phyloP scores from a whole-genome alignment of 1,140 invertebrate genomes.

The Euschistus heros region DNA sequence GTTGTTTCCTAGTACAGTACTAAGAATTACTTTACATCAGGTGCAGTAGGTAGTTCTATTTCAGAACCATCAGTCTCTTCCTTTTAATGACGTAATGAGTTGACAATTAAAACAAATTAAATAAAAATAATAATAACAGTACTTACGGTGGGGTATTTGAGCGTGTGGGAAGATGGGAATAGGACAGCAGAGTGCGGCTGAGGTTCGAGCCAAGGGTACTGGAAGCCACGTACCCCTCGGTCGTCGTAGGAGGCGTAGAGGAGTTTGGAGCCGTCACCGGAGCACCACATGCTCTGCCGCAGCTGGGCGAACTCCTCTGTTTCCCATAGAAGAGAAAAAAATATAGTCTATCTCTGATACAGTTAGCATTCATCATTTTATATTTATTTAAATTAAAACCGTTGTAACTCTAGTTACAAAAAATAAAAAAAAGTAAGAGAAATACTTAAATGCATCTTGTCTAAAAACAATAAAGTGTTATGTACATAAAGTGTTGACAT shows the following conservation, averaged over 20 bases:
- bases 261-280: constrained; percentile 63
- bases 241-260: constrained; percentile 84
- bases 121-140: not conserved
- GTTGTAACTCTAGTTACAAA: too few species aligned
- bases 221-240: constrained; percentile 58
- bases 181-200: constrained; percentile 35
- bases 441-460: too few species aligned
- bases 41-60: too few species aligned
- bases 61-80: too few species aligned
- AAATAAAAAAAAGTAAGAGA: too few species aligned
- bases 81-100: too few species aligned
- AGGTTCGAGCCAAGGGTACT: constrained; percentile 56
- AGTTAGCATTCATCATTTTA: too few species aligned
- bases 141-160: constrained; percentile 62
- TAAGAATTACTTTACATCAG: too few species aligned
- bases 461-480: too few species aligned
- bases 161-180: constrained; percentile 62
- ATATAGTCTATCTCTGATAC: not conserved
- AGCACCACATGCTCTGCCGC: constrained; percentile 59
- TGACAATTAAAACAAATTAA: not conserved
- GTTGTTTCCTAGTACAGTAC: too few species aligned
- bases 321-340: constrained; percentile 28
- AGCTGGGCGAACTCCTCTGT: constrained; percentile 57
- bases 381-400: too few species aligned
- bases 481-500: too few species aligned